Evolutionary conservation across 2,113 vertebrate genomes (phyloP).

Genomic region (Leptobrachium leishanense): DNA sequence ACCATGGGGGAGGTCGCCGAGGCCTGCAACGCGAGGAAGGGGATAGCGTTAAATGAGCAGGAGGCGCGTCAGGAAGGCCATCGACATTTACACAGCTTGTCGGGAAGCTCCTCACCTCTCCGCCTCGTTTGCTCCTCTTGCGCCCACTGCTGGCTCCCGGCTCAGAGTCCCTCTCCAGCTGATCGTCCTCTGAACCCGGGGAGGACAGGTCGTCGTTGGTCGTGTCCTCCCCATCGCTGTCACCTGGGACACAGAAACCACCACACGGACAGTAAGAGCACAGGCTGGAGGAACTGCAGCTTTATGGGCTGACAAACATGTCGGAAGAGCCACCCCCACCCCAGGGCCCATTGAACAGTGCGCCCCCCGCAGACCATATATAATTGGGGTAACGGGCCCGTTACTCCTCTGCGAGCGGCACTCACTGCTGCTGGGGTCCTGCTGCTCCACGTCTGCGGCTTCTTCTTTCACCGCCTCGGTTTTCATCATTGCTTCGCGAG

Average conservation of each 20-base stretch:
- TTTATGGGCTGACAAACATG: no score
- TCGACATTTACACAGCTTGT: no score
- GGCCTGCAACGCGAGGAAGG: constrained; percentile 56
- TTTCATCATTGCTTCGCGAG: constrained; percentile 78
- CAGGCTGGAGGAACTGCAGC: no score
- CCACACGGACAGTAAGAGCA: not conserved
- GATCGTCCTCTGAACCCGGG: constrained; percentile 73
- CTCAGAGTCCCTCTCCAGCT: constrained; percentile 66
- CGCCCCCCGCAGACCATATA: no score
- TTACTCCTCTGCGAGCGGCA: not conserved
- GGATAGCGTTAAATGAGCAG: no score
- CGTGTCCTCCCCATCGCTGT: constrained; percentile 74
- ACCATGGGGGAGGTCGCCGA: constrained; percentile 30
- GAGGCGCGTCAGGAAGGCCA: no score
- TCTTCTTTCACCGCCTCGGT: constrained; percentile 60
- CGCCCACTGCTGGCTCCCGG: constrained; percentile 49
- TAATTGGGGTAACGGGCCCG: no score
- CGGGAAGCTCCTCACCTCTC: not conserved
- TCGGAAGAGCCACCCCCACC: no score
- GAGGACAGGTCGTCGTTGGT: constrained; percentile 79
- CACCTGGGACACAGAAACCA: constrained; percentile 61
- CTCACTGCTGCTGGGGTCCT: not conserved
- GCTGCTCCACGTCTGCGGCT: constrained; percentile 17
- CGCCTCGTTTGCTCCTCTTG: not conserved
- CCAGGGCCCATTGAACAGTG: no score